phyloP scores from a whole-genome alignment of 2,888 invertebrate genomes.

The Melieria omissa region DNA sequence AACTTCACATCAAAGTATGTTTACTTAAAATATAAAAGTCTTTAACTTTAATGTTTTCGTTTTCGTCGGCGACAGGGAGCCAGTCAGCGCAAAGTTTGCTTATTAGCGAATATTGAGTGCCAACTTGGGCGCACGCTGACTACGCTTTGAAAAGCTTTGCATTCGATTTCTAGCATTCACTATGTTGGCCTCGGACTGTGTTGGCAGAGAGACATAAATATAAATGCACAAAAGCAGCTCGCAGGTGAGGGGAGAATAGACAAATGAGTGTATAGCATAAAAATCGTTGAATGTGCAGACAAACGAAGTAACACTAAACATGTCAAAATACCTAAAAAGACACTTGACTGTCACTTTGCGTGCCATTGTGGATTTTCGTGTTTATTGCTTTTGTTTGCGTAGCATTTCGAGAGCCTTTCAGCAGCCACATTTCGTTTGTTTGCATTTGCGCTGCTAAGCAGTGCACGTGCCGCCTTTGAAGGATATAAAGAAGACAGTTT shows the following conservation, averaged over 20 bases:
- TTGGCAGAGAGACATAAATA: no score
- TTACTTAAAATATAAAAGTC: slow-evolving; percentile 17
- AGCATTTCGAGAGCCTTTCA: no score
- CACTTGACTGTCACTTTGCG: slow-evolving; percentile 44
- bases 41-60: neutral
- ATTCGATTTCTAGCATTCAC: no score
- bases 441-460: no score
- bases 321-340: slow-evolving; percentile 35
- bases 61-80: neutral
- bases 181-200: no score
- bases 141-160: no score
- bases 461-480: no score
- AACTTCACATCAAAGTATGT: neutral
- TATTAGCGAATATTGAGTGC: slow-evolving; percentile 24
- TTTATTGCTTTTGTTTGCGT: slow-evolving; percentile 7
- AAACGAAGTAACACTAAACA: slow-evolving; percentile 2
- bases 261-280: neutral
- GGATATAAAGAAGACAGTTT: no score
- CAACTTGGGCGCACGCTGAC: neutral
- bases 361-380: neutral
- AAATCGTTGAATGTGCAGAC: neutral
- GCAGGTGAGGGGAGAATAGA: no score
- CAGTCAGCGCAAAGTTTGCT: slow-evolving; percentile 13
- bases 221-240: no score
- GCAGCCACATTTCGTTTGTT: no score